Evolutionary conservation across 2,888 invertebrate genomes (phyloP), one percentile per base, ranked within the genome.

Genomic region (Lissocephala sabroskyi): DNA sequence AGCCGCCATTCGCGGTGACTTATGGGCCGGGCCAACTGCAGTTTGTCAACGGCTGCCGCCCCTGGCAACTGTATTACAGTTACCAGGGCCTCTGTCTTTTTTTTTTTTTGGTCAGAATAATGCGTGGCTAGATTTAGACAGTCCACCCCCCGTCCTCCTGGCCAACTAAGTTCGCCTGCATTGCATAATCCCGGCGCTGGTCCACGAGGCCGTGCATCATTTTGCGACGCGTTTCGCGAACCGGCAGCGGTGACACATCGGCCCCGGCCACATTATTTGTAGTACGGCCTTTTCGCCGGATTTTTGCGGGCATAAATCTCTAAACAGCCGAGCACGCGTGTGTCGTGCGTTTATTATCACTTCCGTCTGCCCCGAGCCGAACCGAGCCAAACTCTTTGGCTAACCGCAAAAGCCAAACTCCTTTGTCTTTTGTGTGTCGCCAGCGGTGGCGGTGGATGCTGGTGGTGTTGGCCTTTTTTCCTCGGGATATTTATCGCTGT

Each of bases 321-420:
- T 70, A 70, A 70, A 73, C 68, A 70, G 76, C 56, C 40, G n/a
- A n/a, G 40, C 26, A 43, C 76, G 76, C 73, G 73, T 52, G 73
- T 73, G 73, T 76, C 62, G 76, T 62, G 68, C 73, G 76, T 73
- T 70, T 73, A 64, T 75, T 75, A 68, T 68, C 66, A 74, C 66
- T 67, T 67, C 74, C 74, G 70, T 59, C 56, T 49, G 56, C 41
- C 45, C 41, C 19, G 19, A 37, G 19, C 41, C 28, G 18, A 36
- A 17, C 9, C 33, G 33, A 18, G 17, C n/a, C 4, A 5, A 42
- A 29, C 4, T 39, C 33, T 44, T 42, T 55, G 42, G 39, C 16
- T 33, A 43, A 43, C 43, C 10, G 33, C 47, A 43, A 14, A n/a
- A 9, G 13, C 18, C 35, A 51, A 35, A 10, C 61, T 68, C 55